Percentiles rank a stretch among this genome's conserved stretches.
Conservation (phyloP, 2,888 invertebrate species). For the Cephus pygmeus region DNA sequence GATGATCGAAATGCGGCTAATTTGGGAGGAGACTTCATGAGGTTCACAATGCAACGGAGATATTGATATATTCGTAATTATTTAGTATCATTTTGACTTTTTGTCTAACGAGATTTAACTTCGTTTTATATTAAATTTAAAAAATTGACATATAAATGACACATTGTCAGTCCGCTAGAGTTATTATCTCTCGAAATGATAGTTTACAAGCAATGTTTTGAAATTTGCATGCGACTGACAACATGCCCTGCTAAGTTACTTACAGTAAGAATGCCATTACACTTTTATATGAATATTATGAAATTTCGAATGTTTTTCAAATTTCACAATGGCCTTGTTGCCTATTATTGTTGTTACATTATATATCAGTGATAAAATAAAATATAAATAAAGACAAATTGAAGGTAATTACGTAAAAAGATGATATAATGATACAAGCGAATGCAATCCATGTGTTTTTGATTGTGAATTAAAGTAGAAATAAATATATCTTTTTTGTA, state of each 20-base stretch:
- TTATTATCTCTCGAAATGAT: neutral
- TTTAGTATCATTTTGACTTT: neutral
- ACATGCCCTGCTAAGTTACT: neutral
- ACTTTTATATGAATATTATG: neutral
- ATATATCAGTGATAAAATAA: neutral
- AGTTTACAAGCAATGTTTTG: neutral
- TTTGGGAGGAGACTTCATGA: slow-evolving; percentile 66
- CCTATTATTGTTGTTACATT: neutral
- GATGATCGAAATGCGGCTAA: slow-evolving; percentile 32
- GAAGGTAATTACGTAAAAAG: neutral
- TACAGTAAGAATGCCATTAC: neutral
- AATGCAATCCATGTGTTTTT: neutral
- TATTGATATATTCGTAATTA: neutral
- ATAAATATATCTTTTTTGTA: neutral
- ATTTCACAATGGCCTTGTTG: neutral
- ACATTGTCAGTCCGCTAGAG: neutral
- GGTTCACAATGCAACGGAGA: slow-evolving; percentile 48
- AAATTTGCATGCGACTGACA: neutral
- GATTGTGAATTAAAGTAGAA: neutral
- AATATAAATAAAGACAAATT: neutral
- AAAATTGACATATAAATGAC: neutral
- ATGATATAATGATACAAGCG: no score
- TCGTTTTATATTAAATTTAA: slow-evolving; percentile 37
- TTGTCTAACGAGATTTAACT: slow-evolving; percentile 66
- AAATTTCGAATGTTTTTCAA: neutral